Base-by-base conservation (phyloP, 1,140 invertebrate genomes). In the Wiebesia pumilae region DNA sequence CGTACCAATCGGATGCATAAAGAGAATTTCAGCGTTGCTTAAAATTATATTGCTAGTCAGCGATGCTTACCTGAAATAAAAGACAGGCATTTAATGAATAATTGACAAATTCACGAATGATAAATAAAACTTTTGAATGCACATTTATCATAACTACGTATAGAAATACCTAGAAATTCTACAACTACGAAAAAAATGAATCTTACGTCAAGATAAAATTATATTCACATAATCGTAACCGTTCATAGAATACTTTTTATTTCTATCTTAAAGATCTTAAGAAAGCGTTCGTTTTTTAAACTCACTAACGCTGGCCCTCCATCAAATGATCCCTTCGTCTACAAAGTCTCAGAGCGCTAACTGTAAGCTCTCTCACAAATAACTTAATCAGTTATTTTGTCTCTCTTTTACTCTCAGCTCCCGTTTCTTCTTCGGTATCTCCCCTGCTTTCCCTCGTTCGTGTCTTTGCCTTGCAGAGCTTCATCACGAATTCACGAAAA, bases 401-500 rank as follows among this genome's bases (percentile, higher is more conserved):
- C 62, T 83, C 47, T 16, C 81, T 69, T 21, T 43, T 16, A 24
- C 54, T 77, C 47, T 75, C 69, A 21, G 40, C 54, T 1, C 9
- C n/a, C 71, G 10, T 4, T 77, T 30, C 62, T 6, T 83, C 51
- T 54, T 54, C n/a, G 19, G 12, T 54, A 12, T 73, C 43, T 35
- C 0, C 54, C 43, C 75, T 14, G 19, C 65, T n/a, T 10, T 58
- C 47, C 86, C 77, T 69, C 79, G 10, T 21, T 73, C 69, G 35
- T 43, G 71, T 43, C 38, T 75, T 43, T 69, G 14, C 9, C 40
- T 43, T 21, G 33, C 38, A 19, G 62, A 67, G 35, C 40, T 71
- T 83, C 84, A 84, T 86, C 81, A 35, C 54, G 75, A 67, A 88
- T 86, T 86, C 84, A 89, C 80, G 85, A 89, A 88, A 88, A 89